phyloP scores from a whole-genome alignment of 2,113 vertebrate genomes.

The Lethenteron reissneri region DNA sequence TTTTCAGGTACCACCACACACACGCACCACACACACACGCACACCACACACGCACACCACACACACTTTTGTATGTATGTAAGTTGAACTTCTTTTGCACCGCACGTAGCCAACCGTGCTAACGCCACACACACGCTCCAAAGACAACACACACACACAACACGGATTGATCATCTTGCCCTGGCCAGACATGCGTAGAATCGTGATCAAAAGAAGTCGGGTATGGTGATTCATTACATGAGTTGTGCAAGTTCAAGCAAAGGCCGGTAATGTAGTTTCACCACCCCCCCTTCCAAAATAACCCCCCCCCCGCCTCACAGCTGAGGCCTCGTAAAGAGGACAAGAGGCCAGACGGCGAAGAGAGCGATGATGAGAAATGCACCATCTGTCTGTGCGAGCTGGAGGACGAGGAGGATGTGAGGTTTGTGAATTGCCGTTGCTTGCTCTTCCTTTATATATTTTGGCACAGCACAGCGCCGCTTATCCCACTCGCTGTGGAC shows the following conservation, averaged over 20 bases:
- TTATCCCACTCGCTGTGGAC: no score
- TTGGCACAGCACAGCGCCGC: neutral
- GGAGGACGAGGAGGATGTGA: slow-evolving; percentile 98
- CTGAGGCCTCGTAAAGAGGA: slow-evolving; percentile 98
- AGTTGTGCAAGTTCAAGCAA: neutral
- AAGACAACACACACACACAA: no score
- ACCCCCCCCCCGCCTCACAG: slow-evolving; percentile 31
- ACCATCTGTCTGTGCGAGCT: slow-evolving; percentile 96
- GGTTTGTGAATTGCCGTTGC: slow-evolving; percentile 29
- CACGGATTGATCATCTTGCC: neutral
- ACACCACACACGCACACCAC: no score
- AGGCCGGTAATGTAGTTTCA: neutral
- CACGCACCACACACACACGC: no score
- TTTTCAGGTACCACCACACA: no score
- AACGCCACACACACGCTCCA: no score
- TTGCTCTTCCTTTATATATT: neutral
- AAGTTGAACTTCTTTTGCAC: no score
- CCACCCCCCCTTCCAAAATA: slow-evolving; percentile 8
- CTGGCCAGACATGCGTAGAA: no score
- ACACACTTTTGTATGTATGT: no score
- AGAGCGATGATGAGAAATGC: slow-evolving; percentile 97
- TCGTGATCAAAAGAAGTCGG: neutral
- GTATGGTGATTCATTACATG: neutral
- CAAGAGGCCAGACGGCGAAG: slow-evolving; percentile 74
- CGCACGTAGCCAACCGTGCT: no score